Conservation (phyloP, 1,140 invertebrate genomes). For the Drosophila tsacasi region DNA sequence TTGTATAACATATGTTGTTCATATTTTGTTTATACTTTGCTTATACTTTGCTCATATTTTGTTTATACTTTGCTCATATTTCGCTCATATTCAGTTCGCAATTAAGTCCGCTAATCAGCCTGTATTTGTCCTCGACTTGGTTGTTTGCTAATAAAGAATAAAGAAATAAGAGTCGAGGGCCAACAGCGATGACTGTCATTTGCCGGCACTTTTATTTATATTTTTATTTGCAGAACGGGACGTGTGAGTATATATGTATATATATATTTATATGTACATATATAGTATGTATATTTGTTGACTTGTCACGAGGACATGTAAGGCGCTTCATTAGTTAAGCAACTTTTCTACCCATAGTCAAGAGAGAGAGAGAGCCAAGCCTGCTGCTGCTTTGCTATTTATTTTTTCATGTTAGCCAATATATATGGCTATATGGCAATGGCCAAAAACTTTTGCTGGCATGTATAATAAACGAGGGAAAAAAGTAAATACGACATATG, state of each 20-base stretch:
- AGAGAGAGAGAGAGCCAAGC: neutral
- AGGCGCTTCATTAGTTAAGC: slow-evolving; percentile 48
- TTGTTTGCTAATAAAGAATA: slow-evolving; percentile 10
- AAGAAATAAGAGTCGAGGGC: neutral
- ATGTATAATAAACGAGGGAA: slow-evolving; percentile 30
- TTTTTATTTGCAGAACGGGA: slow-evolving; percentile 32
- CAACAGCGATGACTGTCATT: slow-evolving; percentile 19
- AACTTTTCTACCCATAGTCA: slow-evolving; percentile 22
- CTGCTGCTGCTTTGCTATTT: slow-evolving; percentile 6
- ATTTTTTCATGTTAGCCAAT: slow-evolving; percentile 41
- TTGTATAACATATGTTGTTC: neutral
- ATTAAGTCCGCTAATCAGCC: slow-evolving; percentile 19
- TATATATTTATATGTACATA: neutral
- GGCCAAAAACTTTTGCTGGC: slow-evolving; percentile 39
- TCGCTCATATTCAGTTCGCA: neutral
- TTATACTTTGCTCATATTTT: neutral
- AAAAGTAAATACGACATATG: slow-evolving; percentile 32
- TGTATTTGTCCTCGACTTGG: neutral
- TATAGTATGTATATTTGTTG: slow-evolving; percentile 10
- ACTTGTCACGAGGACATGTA: slow-evolving; percentile 32
- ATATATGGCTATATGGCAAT: slow-evolving; percentile 1
- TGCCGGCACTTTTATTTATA: slow-evolving; percentile 16
- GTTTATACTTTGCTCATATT: neutral
- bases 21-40: neutral
- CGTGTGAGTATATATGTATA: neutral